Evolutionary conservation across 30 jellyfish, hydroid and myxozoan species (phyloP).

Genomic region (Aurelia coerulea): DNA sequence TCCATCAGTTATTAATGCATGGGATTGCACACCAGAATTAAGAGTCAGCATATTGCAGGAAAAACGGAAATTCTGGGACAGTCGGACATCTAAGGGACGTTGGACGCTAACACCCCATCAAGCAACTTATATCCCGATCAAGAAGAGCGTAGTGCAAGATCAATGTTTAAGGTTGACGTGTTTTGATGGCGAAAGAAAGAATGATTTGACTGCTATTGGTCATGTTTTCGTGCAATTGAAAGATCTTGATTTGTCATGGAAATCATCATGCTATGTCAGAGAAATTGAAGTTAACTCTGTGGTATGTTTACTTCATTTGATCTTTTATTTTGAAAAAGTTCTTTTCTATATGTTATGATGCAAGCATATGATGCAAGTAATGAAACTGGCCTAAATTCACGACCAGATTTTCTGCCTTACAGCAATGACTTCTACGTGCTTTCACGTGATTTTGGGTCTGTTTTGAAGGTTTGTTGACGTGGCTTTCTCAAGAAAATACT

Average conservation of each 20-base stretch:
- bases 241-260: conserved; percentile 47
- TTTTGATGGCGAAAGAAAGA: conserved; percentile 28
- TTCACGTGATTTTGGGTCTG: no score
- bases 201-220: conserved; percentile 62
- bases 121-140: conserved; percentile 39
- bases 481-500: no score
- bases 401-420: no score
- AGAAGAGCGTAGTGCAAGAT: conserved; percentile 32
- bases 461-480: no score
- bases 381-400: no score
- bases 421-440: no score
- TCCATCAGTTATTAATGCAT: conserved; percentile 79
- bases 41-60: conserved; percentile 50
- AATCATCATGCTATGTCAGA: conserved; percentile 32
- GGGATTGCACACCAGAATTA: conserved; percentile 65
- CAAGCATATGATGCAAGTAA: no score
- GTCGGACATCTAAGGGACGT: conserved; percentile 7
- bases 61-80: conserved; percentile 39
- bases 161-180: conserved; percentile 57
- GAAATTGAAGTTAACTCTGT: conserved; percentile 51
- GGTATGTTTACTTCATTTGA: conserved; percentile 45
- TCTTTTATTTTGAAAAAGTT: neutral
- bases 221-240: conserved; percentile 59
- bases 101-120: conserved; percentile 28
- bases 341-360: neutral